These are phyloP conservation scores for Cettia cetti DNA, from an alignment of 2,113 vertebrate species.

Conservation along the genomic window DNA sequence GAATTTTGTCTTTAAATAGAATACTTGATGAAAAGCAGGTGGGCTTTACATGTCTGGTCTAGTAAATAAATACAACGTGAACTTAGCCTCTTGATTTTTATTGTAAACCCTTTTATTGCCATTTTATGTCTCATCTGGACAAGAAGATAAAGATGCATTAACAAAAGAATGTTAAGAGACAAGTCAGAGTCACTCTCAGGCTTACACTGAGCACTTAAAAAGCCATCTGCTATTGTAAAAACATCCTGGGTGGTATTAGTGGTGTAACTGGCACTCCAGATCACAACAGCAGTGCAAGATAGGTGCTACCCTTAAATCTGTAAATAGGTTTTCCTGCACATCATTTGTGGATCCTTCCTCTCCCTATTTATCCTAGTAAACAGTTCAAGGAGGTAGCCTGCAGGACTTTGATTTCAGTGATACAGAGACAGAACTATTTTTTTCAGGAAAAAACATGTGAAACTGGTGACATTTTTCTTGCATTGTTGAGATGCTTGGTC, in stretches of 20 bases:
- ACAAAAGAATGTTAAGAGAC: background rate
- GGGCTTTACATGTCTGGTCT: background rate
- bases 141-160: background rate
- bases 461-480: background rate
- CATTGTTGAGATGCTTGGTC: background rate
- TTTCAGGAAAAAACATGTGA: background rate
- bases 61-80: background rate
- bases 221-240: background rate
- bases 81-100: background rate
- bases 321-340: background rate
- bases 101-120: background rate
- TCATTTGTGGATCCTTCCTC: background rate
- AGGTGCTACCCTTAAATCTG: background rate
- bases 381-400: background rate
- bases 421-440: background rate
- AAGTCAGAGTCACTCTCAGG: background rate
- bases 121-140: background rate
- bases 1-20: background rate
- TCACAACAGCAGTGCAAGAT: background rate
- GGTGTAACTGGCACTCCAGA: background rate
- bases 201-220: background rate
- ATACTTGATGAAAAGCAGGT: background rate
- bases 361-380: constrained; percentile 3
- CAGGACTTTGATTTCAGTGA: background rate
- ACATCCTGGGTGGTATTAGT: background rate